Base-by-base conservation (phyloP, 2,797 vertebrate genomes). In the Vultur gryphus region DNA sequence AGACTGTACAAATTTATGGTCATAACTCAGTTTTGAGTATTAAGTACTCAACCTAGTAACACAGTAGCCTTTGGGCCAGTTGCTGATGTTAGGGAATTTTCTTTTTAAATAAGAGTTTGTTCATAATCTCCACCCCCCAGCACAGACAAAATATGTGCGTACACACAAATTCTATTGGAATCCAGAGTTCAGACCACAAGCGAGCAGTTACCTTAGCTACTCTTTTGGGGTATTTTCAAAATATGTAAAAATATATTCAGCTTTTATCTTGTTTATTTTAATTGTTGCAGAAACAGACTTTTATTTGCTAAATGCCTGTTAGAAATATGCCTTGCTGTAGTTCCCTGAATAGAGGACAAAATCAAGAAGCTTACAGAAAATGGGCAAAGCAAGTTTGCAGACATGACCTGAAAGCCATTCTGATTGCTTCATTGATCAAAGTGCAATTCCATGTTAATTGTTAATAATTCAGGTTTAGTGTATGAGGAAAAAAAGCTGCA, bases 401-500 rank as follows among this genome's bases (percentile, higher is more conserved):
- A 29, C 35, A 3, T 43, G 52, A 85, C 35, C 33, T 72, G 64
- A 91, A 73, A 82, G 62, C 66, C 54, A 43, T 86, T 86, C 67
- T 44, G 72, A 61, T 28, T 58, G 88, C 59, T 66, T 93, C 72
- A 66, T 18, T 94, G 70, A 73, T 33, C 67, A 92, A 94, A 94
- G 87, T 95, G 79, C 89, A 81, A 80, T 81, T 88, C 72, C 33
- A 37, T 61, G 54, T 75, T 94, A 81, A 77, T 71, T 80, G 52
- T 62, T 55, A 84, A 71, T 92, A 86, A 66, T 79, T 92, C 46
- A 54, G 43, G 48, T 82, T 97, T 97, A 97, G 96, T 97, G 97
- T 96, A 87, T 80, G 65, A 93, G 19, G 76, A 75, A 17, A 37
- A 93, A 70, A 92, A 92, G 82, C 70, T 96, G 77, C 58, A 65